Percentiles rank a stretch among this genome's conserved stretches.
phyloP scores from a whole-genome alignment of 2,113 vertebrate genomes.

The Ancistrus triradiatus region DNA sequence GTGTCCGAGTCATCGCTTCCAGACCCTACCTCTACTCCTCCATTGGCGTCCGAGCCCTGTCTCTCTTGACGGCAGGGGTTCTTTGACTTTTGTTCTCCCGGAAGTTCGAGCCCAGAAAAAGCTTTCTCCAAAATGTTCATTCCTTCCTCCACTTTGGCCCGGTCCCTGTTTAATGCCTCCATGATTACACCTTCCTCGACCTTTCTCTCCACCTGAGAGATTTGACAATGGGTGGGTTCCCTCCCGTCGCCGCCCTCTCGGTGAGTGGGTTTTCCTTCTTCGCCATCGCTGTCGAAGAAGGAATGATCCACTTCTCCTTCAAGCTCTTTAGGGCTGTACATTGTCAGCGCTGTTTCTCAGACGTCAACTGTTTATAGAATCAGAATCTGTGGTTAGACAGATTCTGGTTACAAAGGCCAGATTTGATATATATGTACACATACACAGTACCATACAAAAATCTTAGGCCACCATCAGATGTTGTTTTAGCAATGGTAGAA shows the following conservation, averaged over 20 bases:
- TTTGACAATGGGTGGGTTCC: not conserved
- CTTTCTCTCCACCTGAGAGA: not conserved
- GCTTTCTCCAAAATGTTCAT: not conserved
- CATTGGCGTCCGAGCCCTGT: not conserved
- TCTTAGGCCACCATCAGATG: no score
- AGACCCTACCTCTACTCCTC: not conserved
- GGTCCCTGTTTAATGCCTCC: not conserved
- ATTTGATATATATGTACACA: no score
- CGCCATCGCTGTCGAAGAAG: conserved; percentile 91
- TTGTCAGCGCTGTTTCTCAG: conserved; percentile 43
- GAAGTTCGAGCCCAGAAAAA: conserved; percentile 7
- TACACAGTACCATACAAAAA: no score
- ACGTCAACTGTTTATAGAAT: no score
- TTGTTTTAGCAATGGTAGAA: no score
- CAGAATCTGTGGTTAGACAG: no score
- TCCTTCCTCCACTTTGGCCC: not conserved
- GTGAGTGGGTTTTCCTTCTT: conserved; percentile 52
- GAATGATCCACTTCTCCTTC: conserved; percentile 91
- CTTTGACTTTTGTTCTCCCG: not conserved
- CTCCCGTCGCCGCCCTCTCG: not conserved
- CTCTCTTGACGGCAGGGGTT: not conserved
- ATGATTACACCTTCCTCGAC: not conserved
- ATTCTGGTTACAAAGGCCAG: no score
- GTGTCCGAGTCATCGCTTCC: conserved; percentile 1
- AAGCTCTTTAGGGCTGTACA: conserved; percentile 72